Evolutionary conservation across 37 sponge, comb jelly and placozoan species (phyloP).

Genomic region (Crambe crambe): DNA sequence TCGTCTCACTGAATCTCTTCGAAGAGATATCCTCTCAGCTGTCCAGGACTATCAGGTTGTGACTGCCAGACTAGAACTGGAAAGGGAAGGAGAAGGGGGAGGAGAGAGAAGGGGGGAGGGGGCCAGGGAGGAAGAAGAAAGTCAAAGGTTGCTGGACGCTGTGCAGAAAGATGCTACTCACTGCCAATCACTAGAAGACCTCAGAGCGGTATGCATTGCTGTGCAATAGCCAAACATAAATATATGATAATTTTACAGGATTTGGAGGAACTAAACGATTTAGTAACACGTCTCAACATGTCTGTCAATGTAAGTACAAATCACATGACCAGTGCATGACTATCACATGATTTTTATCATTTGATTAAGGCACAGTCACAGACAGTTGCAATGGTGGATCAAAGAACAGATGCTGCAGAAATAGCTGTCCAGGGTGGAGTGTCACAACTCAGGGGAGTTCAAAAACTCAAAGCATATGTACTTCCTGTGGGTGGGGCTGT

Average conservation of each 20-base stretch:
- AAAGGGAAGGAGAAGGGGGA: background rate
- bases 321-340: background rate
- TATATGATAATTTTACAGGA: too few species aligned
- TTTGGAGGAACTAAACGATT: constrained; percentile 37
- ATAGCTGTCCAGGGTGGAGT: background rate
- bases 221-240: background rate
- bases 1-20: constrained; percentile 5
- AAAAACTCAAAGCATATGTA: constrained; percentile 39
- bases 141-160: background rate
- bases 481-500: constrained; percentile 78
- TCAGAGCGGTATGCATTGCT: constrained; percentile 23
- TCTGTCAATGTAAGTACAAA: constrained; percentile 2
- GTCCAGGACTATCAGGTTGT: constrained; percentile 39
- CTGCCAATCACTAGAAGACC: constrained; percentile 53
- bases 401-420: background rate
- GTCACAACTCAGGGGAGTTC: background rate
- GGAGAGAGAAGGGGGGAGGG: background rate
- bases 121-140: background rate
- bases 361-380: background rate
- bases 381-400: background rate
- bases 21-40: constrained; percentile 26
- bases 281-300: background rate
- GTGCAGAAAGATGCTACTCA: background rate
- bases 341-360: background rate
- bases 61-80: background rate